Conservation (phyloP, 2,797 vertebrate genomes). For the Dendrocincla tyrannina region DNA sequence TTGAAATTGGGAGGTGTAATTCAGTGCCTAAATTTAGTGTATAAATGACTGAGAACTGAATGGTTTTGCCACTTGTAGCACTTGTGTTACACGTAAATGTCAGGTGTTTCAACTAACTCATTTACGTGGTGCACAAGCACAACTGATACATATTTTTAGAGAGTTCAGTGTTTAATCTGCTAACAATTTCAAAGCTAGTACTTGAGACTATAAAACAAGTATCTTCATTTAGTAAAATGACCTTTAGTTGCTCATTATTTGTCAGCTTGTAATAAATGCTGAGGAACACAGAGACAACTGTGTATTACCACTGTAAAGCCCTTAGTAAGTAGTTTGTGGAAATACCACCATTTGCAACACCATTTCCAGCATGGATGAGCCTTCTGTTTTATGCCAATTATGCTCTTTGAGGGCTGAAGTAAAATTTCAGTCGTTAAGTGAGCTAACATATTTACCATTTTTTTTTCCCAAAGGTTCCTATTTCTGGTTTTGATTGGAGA, state of each 20-base stretch:
- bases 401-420: neutral
- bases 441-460: neutral
- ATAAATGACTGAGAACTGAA: neutral
- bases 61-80: neutral
- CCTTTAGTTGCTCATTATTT: neutral
- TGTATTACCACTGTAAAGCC: neutral
- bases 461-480: neutral
- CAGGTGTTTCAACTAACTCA: neutral
- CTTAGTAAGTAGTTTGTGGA: neutral
- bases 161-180: neutral
- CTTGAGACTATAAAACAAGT: neutral
- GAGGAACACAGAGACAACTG: neutral
- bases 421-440: neutral
- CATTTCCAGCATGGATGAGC: neutral
- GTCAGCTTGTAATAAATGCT: neutral
- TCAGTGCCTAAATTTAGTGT: neutral
- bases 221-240: neutral
- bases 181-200: neutral
- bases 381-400: neutral
- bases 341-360: neutral
- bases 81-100: neutral
- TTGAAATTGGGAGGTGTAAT: neutral
- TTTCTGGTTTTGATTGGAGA: neutral
- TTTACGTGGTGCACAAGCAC: accelerated
- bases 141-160: accelerated